Conservation (phyloP, 2,888 invertebrate species). For the Drosophila ustulata region DNA sequence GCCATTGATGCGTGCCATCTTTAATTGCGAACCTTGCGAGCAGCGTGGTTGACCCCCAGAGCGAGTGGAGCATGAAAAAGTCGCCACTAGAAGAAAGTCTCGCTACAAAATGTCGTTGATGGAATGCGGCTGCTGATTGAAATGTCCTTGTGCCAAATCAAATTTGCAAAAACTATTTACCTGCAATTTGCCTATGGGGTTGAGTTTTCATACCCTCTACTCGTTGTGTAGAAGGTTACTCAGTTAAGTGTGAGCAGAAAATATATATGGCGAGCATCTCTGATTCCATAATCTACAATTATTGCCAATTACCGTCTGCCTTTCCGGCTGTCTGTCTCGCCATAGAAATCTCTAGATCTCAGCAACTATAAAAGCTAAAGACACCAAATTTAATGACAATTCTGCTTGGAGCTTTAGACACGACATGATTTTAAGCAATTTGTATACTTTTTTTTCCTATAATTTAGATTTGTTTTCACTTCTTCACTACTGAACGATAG, state of each 20-base stretch:
- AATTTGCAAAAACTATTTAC: background rate
- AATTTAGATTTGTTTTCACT: too few relatives aligned
- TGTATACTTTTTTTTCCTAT: too few relatives aligned
- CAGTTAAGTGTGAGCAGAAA: too few relatives aligned
- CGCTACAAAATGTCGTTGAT: background rate
- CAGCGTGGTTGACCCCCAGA: slow-evolving; percentile 43
- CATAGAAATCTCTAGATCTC: background rate
- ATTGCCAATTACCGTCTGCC: background rate
- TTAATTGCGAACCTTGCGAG: slow-evolving; percentile 37
- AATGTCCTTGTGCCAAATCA: background rate
- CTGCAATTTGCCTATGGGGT: background rate
- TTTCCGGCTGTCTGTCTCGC: background rate
- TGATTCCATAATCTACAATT: too few relatives aligned
- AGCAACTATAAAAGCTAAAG: background rate
- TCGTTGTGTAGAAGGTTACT: too few relatives aligned
- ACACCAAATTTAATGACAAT: background rate
- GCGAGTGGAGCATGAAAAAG: slow-evolving; percentile 34
- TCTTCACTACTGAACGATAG: background rate
- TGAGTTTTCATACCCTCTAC: too few relatives aligned
- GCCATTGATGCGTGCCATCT: slow-evolving; percentile 41
- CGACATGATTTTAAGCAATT: too few relatives aligned
- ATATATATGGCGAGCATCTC: too few relatives aligned
- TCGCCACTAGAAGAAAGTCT: slow-evolving; percentile 9
- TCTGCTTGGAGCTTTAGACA: background rate
- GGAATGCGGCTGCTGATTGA: slow-evolving; percentile 1